A percentile compares a stretch with the other conserved stretches of the same genome.
Evolutionary conservation across 2,797 vertebrate genomes (phyloP).

Genomic region (Sebastes itinus): DNA sequence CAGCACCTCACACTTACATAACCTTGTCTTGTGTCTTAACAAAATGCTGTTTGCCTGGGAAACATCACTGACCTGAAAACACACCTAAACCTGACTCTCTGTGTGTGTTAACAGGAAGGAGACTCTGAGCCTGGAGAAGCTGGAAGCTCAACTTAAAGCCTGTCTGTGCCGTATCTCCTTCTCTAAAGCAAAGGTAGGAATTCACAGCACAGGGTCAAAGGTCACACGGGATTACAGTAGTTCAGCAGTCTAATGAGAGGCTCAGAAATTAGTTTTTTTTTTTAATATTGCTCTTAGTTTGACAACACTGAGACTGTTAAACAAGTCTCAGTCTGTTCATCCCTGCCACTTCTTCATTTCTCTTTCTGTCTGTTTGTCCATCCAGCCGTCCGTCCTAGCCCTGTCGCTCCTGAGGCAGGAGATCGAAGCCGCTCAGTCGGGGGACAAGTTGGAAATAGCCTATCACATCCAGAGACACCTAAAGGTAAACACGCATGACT

Average conservation of each 20-base stretch:
- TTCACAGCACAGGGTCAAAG: background rate
- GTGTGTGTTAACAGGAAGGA: conserved; percentile 84
- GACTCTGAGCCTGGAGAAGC: conserved; percentile 90
- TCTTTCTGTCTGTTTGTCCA: background rate
- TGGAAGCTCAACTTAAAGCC: conserved; percentile 97
- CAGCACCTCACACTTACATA: conserved; percentile 8
- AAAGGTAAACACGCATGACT: conserved; percentile 81
- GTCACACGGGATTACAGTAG: background rate
- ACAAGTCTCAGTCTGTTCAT: background rate
- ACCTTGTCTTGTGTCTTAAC: background rate
- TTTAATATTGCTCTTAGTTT: background rate
- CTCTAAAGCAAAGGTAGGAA: conserved; percentile 96
- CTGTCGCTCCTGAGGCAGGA: conserved; percentile 94
- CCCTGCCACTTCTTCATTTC: background rate
- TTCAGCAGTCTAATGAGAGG: background rate
- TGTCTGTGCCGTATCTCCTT: conserved; percentile 93
- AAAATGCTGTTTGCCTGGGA: background rate
- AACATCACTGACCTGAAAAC: background rate
- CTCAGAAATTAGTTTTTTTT: background rate
- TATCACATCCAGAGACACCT: conserved; percentile 92
- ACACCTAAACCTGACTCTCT: background rate
- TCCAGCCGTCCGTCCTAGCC: conserved; percentile 93
- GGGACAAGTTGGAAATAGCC: conserved; percentile 91
- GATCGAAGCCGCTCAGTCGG: conserved; percentile 88
- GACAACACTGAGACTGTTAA: background rate